Conservation (phyloP, 2,888 invertebrate genomes). For the Resseliella maxima region DNA sequence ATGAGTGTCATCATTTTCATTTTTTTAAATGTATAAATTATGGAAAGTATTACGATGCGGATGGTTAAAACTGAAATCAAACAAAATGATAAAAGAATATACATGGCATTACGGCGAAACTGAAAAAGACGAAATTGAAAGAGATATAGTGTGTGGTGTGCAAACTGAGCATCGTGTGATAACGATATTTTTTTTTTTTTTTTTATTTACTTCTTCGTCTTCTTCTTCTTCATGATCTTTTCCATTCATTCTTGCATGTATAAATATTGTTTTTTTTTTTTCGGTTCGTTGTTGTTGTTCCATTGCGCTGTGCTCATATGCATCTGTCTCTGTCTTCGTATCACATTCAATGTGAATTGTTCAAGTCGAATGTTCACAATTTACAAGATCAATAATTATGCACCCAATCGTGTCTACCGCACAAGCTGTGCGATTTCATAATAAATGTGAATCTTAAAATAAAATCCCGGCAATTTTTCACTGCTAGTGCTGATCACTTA, state of each 20-base stretch:
- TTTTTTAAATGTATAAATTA: slow-evolving; percentile 48
- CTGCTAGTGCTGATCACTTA: slow-evolving; percentile 39
- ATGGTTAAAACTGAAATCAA: slow-evolving; percentile 32
- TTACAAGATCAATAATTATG: slow-evolving; percentile 46
- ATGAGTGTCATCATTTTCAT: slow-evolving; percentile 34
- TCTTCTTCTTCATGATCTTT: not conserved
- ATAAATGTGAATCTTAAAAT: slow-evolving; percentile 47
- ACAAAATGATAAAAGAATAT: not conserved
- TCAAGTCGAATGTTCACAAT: slow-evolving; percentile 47
- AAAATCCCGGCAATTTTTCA: slow-evolving; percentile 49
- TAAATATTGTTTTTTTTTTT: not conserved
- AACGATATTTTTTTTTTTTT: not conserved
- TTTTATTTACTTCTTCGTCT: not conserved
- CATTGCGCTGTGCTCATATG: not conserved
- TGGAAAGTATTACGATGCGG: slow-evolving; percentile 28
- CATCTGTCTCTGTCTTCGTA: not conserved
- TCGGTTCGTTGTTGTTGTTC: not conserved
- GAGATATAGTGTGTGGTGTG: slow-evolving; percentile 29
- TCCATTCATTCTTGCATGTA: no score
- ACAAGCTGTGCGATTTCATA: slow-evolving; percentile 45
- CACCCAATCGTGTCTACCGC: slow-evolving; percentile 41
- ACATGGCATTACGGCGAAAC: not conserved
- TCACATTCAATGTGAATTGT: slow-evolving; percentile 39
- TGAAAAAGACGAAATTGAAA: not conserved
- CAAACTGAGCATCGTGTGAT: slow-evolving; percentile 10